A percentile compares a stretch with the other conserved stretches of the same genome.
phyloP scores from a whole-genome alignment of 2,888 invertebrate species.

The Lasioglossum calceatum region DNA sequence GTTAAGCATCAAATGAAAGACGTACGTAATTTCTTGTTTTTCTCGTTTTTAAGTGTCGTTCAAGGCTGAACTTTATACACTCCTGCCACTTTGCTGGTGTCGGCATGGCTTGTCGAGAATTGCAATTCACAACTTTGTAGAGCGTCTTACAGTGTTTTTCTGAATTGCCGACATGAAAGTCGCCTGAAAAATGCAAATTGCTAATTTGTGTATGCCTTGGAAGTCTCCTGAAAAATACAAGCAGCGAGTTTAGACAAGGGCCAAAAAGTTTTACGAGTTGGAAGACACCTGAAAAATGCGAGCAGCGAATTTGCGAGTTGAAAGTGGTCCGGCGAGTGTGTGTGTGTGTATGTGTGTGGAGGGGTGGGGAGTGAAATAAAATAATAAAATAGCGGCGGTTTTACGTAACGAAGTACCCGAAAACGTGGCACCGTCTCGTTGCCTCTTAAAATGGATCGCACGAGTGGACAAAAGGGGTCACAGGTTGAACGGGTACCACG shows the following conservation, averaged over 20 bases:
- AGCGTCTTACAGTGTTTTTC: too few relatives aligned
- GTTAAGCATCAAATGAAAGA: background rate
- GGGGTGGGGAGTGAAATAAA: background rate
- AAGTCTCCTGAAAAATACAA: background rate
- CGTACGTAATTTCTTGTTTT: background rate
- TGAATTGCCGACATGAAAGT: too few relatives aligned
- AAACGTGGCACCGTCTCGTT: constrained; percentile 31
- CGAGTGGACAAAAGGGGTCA: constrained; percentile 59
- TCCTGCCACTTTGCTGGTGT: background rate
- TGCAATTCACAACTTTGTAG: background rate
- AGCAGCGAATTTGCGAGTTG: background rate
- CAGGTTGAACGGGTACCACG: constrained; percentile 63
- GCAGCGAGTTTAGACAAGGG: background rate
- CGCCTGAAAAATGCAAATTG: background rate
- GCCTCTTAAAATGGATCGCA: constrained; percentile 48
- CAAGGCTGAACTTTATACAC: background rate
- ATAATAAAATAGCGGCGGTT: background rate
- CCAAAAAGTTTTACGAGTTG: background rate
- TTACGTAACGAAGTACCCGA: constrained; percentile 29
- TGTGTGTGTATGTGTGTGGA: background rate
- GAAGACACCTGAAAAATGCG: background rate
- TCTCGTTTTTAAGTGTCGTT: background rate
- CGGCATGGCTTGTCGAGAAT: background rate
- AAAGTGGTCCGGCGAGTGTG: background rate
- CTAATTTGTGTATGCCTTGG: background rate